Evolutionary conservation across 2,797 vertebrate species (phyloP), one percentile per base, ranked within the genome.

Genomic region (Schizothorax lantsangensis): DNA sequence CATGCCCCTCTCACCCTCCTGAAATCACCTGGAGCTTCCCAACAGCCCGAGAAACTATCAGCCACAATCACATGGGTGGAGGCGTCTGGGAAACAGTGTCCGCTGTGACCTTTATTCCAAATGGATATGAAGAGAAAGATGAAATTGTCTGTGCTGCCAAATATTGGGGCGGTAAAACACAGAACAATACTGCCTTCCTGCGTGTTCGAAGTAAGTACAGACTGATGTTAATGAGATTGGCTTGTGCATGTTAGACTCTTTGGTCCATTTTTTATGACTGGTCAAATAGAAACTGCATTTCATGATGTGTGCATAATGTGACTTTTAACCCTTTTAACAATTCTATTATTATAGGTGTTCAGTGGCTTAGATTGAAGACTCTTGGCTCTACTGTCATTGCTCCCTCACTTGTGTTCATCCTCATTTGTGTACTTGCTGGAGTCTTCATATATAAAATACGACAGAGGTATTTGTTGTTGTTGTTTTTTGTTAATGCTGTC

Each of bases 1-100:
- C 94, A 0, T 93, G 93, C 86, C 66, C 87, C 9, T 89, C 94
- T 49, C 92, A 93, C 80, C 90, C 92, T 40, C 94, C 94, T 0
- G 33, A 2, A 38, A 90, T 95, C 87, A 89, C 87, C 45, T 95
- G 94, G 94, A 94, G 81, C 21, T 84, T 93, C 49, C 86, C 72
- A 6, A 36, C 74, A 12, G 43, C 87, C 54, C 90, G 52, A 73
- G 87, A 8, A n/a, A 49, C 88, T 21, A 74, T 89, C 19, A 83
- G n/a, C 0, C 73, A 94, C 23, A 43, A 23, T 2, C 11, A 3
- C 23, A 73, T 2, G 0, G 38, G 73, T 11, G 38, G 6, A 74
- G 92, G 91, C 10, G 11, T 89, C 64, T 94, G 92, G 93, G 69
- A 93, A 87, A 93, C 85, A 10, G 90, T 84, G 10, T 94, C 93